Evolutionary conservation across 1,140 invertebrate genomes (phyloP), one percentile per base, ranked within the genome.

Genomic region (Euwallacea similis): DNA sequence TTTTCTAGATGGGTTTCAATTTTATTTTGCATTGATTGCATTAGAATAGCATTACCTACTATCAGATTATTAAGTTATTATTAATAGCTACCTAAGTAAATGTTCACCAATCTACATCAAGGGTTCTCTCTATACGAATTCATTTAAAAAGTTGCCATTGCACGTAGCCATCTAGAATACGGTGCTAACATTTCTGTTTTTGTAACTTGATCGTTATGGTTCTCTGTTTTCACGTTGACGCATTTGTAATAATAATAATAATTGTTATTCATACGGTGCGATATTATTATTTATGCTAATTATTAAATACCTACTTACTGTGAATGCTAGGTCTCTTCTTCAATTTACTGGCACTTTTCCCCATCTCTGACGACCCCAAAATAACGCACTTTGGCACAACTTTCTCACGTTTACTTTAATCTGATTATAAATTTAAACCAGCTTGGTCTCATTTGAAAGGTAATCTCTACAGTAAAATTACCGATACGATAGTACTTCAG

Each of bases 301-400:
- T 6, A 65, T 58, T 9, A 50, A 15, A 13, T 50, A 50, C 9
- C 11, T 11, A 72, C 70, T 60, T 77, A 77, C 75, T 74, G 61
- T 76, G 54, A 65, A 71, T 66, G 53, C 74, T 76, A 42, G 69
- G 54, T 44, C 70, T 70, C 65, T 76, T 77, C 64, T 79, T 79
- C 50, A 76, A 54, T 68, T 79, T 79, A 64, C 77, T 79, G 53
- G 77, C 73, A 59, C 75, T 70, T 73, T 79, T 79, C 50, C 77
- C 77, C 77, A 79, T 78, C 43, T 69, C 72, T 61, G 44, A 41
- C 42, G 21, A 42, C 33, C 43, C 44, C 42, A 9, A 62, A 13
- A 61, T 42, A 62, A 13, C 16, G 54, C 16, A 10, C 54, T n/a
- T 13, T 56, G 3, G 1, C 16, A 56, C 46, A 56, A 56, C 16